Evolutionary conservation across 2,888 invertebrate species (phyloP), one percentile per base, ranked within the genome.

Genomic region (Scrobipalpa costella): DNA sequence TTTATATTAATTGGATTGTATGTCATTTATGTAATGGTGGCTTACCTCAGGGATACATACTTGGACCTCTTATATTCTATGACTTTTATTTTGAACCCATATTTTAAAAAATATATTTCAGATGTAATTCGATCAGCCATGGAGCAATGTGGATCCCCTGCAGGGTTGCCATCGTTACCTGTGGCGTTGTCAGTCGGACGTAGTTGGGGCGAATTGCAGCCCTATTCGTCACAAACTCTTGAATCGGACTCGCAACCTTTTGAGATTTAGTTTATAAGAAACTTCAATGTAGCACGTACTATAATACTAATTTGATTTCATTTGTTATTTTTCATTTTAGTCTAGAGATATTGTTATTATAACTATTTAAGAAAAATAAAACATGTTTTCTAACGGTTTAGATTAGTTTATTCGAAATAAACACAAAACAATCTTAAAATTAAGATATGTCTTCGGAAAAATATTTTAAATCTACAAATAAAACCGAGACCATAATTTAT

Each of bases 171-270:
- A 61, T 5, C 72, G 33, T 79, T 91, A 66, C 89, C 90, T 7
- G 88, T 90, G 2, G 69, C 79, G 3, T n/a, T 89, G 61, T 64
- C 73, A 36, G 65, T 63, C 34, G 92, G 90, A 1, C 63, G 57
- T 13, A 73, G 65, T 70, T 90, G 90, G 89, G 90, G 79, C 0
- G 69, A 78, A 47, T 79, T 89, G 85, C 40, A 63, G 27, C 63
- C 62, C 55, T 57, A 3, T 47, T 52, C 7, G 13, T 8, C 21
- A 9, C 60, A 55, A 7, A 3, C 50, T 9, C 9, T 13, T 52
- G 21, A 52, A 2, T 6, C 19, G 34, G 33, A 52, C 50, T 52
- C 50, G 13, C 50, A 49, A 6, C 49, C 21, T 7, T 52, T 52
- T 7, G 50, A 52, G 11, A 13, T 21, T 52, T 52, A 13, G 21